A percentile compares a stretch with the other conserved stretches of the same genome.
phyloP scores from a whole-genome alignment of 2,113 vertebrate species.

The Myotis davidii region DNA sequence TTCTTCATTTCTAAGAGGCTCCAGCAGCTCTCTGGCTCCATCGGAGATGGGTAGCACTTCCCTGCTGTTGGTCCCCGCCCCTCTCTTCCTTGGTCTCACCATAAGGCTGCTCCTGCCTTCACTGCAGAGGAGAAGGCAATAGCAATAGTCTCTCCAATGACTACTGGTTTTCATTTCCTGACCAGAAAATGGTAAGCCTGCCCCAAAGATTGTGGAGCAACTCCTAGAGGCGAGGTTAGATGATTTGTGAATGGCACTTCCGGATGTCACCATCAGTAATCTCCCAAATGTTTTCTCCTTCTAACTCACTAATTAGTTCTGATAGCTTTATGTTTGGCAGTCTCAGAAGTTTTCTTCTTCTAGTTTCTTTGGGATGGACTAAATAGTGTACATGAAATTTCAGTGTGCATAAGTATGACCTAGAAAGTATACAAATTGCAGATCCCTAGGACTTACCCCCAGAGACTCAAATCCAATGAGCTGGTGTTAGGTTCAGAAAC shows the following conservation, averaged over 20 bases:
- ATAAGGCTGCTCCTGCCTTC: neutral
- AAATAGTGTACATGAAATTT: neutral
- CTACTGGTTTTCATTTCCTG: neutral
- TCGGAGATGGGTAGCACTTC: rapidly evolving
- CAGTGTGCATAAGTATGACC: neutral
- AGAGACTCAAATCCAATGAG: neutral
- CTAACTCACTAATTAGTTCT: neutral
- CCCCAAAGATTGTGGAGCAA: neutral
- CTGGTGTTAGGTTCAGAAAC: neutral
- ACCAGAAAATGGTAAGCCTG: neutral
- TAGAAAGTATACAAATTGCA: too few relatives aligned
- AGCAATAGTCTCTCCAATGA: neutral
- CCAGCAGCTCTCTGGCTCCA: neutral
- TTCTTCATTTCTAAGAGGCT: neutral
- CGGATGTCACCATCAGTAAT: neutral
- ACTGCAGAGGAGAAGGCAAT: neutral
- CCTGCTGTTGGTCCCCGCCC: neutral
- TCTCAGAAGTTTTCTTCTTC: neutral
- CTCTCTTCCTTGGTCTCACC: neutral
- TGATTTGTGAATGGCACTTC: neutral
- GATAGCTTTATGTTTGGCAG: neutral
- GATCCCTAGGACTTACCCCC: neutral
- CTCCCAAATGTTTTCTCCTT: neutral
- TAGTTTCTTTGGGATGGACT: neutral
- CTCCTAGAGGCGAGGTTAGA: neutral